Percentiles rank a stretch among this genome's conserved stretches.
These are phyloP conservation scores for Cardiocondyla obscurior DNA, from an alignment of 1,140 invertebrate genomes.

Conservation along the genomic window DNA sequence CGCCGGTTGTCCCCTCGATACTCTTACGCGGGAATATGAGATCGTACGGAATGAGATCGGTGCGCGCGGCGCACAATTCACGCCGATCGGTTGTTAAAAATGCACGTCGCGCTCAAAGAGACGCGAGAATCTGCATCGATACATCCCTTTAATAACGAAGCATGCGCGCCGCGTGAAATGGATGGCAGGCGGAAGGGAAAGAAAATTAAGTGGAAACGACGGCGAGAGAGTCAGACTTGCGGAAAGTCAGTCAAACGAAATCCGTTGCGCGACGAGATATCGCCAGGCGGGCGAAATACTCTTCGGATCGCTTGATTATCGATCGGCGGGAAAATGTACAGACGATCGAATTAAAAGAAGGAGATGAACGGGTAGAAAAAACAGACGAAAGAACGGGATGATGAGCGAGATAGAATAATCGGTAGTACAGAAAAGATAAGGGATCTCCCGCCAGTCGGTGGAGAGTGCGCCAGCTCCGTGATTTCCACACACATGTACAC, in stretches of 20 bases:
- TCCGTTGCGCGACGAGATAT: neutral
- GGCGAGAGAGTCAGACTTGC: slow-evolving; percentile 3
- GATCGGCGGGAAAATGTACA: neutral
- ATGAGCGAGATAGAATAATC: neutral
- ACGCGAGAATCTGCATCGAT: slow-evolving; percentile 9
- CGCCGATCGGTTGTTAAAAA: slow-evolving; percentile 1
- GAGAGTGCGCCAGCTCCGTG: neutral
- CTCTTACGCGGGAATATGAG: slow-evolving; percentile 2
- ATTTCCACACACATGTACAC: neutral
- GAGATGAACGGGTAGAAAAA: neutral
- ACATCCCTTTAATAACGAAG: slow-evolving; percentile 45
- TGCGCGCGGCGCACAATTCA: neutral
- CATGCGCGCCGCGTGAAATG: slow-evolving; percentile 18
- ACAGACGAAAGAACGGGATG: too few relatives aligned
- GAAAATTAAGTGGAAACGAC: neutral
- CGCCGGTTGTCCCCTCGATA: neutral
- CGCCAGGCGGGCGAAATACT: neutral
- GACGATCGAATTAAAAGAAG: neutral
- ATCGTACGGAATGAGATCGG: slow-evolving; percentile 9
- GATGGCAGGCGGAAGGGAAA: neutral
- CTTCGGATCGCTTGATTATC: neutral
- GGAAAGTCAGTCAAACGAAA: neutral
- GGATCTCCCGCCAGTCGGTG: neutral
- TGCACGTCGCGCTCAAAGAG: neutral
- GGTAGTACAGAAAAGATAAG: neutral